Evolutionary conservation across 2,888 invertebrate species (phyloP).

Genomic region (Lasioglossum pauxillum): DNA sequence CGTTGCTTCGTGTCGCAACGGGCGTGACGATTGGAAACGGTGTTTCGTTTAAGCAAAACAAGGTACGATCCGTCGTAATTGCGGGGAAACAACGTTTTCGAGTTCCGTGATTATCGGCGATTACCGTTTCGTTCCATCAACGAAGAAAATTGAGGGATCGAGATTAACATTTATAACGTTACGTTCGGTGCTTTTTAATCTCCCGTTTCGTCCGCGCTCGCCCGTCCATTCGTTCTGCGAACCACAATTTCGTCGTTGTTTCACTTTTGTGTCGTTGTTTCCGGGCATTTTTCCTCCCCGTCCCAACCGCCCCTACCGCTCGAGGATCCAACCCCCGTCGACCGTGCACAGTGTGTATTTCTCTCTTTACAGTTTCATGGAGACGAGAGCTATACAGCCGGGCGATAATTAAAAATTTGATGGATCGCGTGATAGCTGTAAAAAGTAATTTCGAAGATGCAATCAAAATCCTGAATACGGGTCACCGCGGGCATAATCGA

Average conservation of each 20-base stretch:
- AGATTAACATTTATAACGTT: constrained; percentile 49
- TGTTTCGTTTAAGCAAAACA: constrained; percentile 30
- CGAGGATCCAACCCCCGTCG: background rate
- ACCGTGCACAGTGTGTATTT: background rate
- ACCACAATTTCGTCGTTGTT: constrained; percentile 25
- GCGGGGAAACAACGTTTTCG: constrained; percentile 36
- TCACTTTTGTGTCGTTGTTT: constrained; percentile 27
- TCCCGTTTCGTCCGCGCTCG: background rate
- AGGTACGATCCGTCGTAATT: constrained; percentile 40
- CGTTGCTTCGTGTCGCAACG: background rate
- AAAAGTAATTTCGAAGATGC: constrained; percentile 54
- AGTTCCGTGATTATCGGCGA: constrained; percentile 35
- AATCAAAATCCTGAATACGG: constrained; percentile 50
- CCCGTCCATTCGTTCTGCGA: background rate
- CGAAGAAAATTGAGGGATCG: constrained; percentile 34
- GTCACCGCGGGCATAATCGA: constrained; percentile 47
- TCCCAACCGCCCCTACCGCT: background rate
- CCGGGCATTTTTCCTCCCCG: background rate
- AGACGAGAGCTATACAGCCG: constrained; percentile 24
- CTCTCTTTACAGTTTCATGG: constrained; percentile 18
- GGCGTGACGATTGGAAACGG: background rate
- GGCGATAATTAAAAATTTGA: constrained; percentile 60
- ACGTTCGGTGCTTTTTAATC: constrained; percentile 19
- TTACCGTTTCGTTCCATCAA: constrained; percentile 40
- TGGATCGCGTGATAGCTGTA: constrained; percentile 46